These are phyloP conservation scores for Lytechinus variegatus DNA, from an alignment of 35 echinoderm and acorn worm genomes.

Conservation along the genomic window DNA sequence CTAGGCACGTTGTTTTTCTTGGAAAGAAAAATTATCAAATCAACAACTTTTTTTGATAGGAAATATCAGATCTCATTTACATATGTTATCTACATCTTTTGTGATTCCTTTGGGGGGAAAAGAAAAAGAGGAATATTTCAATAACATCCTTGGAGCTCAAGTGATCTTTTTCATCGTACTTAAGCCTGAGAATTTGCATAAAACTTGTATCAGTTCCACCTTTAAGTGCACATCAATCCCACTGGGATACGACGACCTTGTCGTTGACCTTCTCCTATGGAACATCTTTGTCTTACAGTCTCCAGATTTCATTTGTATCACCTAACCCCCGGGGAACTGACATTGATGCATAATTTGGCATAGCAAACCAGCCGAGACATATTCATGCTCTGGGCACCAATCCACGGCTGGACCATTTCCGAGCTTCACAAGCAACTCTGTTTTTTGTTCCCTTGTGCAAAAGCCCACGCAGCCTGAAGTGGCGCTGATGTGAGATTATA, in stretches of 20 bases:
- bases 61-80: too few species aligned
- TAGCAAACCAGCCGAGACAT: neutral
- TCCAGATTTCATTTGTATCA: slow-evolving; percentile 2
- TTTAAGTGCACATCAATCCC: neutral
- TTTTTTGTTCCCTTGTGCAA: neutral
- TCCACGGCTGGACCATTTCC: neutral
- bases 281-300: neutral
- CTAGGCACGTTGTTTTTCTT: too few species aligned
- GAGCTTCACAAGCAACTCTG: neutral
- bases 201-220: neutral
- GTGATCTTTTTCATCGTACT: neutral
- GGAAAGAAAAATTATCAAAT: too few species aligned
- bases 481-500: neutral
- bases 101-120: neutral
- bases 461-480: neutral
- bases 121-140: neutral
- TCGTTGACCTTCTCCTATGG: neutral
- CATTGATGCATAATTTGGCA: neutral
- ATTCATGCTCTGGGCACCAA: neutral
- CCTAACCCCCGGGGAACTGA: neutral
- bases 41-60: too few species aligned
- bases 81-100: too few species aligned
- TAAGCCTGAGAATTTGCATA: neutral
- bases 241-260: neutral
- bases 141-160: neutral